Evolutionary conservation across 2,888 invertebrate genomes (phyloP).

Genomic region (Drosophila cognata): DNA sequence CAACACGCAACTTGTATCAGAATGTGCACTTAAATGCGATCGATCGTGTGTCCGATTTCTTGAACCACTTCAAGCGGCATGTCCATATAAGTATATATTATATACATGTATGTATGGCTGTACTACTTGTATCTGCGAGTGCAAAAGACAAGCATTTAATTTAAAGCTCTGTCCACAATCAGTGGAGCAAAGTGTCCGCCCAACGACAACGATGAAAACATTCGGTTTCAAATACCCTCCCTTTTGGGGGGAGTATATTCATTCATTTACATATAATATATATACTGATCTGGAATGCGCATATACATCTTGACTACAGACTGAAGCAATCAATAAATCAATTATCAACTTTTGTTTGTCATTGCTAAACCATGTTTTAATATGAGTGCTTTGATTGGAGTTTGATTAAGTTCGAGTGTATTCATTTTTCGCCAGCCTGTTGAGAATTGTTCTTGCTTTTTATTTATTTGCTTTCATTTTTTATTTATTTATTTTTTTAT

Average conservation of each 20-base stretch:
- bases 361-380: not conserved
- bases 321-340: not conserved
- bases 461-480: not conserved
- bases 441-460: not conserved
- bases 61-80: slow-evolving; percentile 7
- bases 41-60: slow-evolving; percentile 28
- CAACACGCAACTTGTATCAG: slow-evolving; percentile 3
- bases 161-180: slow-evolving; percentile 35
- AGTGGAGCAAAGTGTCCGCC: slow-evolving; percentile 25
- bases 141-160: slow-evolving; percentile 32
- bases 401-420: slow-evolving; percentile 3
- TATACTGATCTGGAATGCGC: not conserved
- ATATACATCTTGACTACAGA: not conserved
- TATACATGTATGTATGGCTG: not conserved
- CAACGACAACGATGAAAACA: slow-evolving; percentile 15
- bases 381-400: not conserved
- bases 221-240: slow-evolving; percentile 18
- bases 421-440: not conserved
- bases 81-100: slow-evolving; percentile 12
- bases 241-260: not conserved
- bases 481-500: not conserved
- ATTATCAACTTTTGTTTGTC: not conserved
- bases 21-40: slow-evolving; percentile 10
- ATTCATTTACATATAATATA: not conserved
- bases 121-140: not conserved